Base-by-base conservation (phyloP, 1,140 invertebrate species). In the Drosophila pruinosa region DNA sequence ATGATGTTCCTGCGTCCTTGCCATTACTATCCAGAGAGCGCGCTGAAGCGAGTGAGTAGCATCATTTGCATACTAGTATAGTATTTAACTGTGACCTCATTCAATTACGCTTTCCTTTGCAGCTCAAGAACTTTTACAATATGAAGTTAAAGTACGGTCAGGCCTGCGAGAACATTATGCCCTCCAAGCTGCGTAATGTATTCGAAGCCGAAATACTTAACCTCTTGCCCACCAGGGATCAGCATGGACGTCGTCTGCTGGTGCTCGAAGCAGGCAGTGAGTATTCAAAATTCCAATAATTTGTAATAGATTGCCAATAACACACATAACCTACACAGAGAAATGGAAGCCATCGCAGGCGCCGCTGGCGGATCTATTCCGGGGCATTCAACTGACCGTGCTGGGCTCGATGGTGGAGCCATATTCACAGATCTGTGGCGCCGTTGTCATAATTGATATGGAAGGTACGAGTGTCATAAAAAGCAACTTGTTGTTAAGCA, bases 11-110 rank as follows among this genome's bases (percentile, higher is more conserved):
- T 95, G 8, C 92, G 95, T 39, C 94, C 94, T 34, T 94, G 93
- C 67, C 95, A 95, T 89, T 95, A 92, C 73, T 95, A 95, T 79
- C 92, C 94, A 1, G 91, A 95, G 19, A 94, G 94, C 83, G 94
- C 94, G 0, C 92, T 93, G 36, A 92, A 93, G 57, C 80, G 95
- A 76, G 93, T 94, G 82, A 93, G 92, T 91, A 12, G 4, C 28
- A n/a, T n/a, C 28, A 31, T 19, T n/a, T 10, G 5, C 0, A 10
- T 0, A 54, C 2, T 12, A 43, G 8, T 14, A 14, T 14, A 31
- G 8, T 10, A 10, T 7, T 57, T 15, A 31, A 26, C n/a, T n/a
- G n/a, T n/a, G n/a, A n/a, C n/a, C n/a, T n/a, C n/a, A 47, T 22
- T 2, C 10, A 45, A 45, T 21, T 45, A n/a, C 4, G 22, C 38